Base-by-base conservation (phyloP, 2,113 vertebrate species). In the Dromiciops gliroides region DNA sequence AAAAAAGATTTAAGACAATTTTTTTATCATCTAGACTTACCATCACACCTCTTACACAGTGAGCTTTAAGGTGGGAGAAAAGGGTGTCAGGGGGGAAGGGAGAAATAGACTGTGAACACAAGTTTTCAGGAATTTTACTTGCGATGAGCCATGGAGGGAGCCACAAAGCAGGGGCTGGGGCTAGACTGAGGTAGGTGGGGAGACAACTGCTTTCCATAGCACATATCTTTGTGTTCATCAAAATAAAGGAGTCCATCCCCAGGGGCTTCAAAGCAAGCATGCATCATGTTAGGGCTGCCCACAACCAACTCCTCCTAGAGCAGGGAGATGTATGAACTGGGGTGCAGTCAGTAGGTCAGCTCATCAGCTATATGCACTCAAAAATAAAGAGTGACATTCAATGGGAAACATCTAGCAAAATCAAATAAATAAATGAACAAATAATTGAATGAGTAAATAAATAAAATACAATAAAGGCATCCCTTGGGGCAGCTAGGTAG, bases 111-210 rank as follows among this genome's bases (percentile, higher is more conserved):
- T 67, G n/a, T 48, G 3, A 44, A 95, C 8, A 49, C 0, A 92
- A 7, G 9, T 48, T 93, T 92, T 60, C 49, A 90, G 48, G 88
- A 93, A 93, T 91, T 91, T 92, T 26, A 91, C 37, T 95, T n/a
- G 89, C 89, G 50, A 95, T 94, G 44, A 94, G 48, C 12, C 89
- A 10, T 90, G 1, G 0, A 0, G 91, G 1, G 9, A 50, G 56
- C 11, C 37, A n/a, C 44, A 91, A 89, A 44, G 16, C n/a, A 23
- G 67, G 67, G 37, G n/a, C 19, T 44, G 37, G 19, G 67, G 7
- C 2, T 44, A 22, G 67, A 19, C 16, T 49, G 37, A 22, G 2
- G 91, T 23, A 23, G 67, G 25, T 89, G 19, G 92, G 75, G 16
- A 75, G 31, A 83, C 9, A 94, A n/a, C 5, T 60, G 83, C 44